Evolutionary conservation across 1,140 invertebrate species (phyloP).

Genomic region (Drosophila mayri): DNA sequence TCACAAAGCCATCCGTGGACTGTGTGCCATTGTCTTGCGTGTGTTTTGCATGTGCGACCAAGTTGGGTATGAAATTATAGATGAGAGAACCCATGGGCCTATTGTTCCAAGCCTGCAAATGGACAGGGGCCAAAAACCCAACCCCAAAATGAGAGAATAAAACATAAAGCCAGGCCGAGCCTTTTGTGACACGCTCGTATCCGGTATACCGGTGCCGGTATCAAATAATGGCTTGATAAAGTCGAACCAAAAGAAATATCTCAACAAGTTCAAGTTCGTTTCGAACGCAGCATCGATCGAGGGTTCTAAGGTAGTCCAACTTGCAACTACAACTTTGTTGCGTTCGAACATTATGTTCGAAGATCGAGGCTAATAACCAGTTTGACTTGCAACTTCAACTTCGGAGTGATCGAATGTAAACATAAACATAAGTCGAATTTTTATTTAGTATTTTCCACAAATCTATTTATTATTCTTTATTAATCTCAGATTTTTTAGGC

Average conservation of each 20-base stretch:
- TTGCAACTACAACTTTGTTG: slow-evolving; percentile 19
- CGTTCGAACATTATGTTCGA: neutral
- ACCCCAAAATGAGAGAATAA: slow-evolving; percentile 58
- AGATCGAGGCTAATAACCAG: slow-evolving; percentile 1
- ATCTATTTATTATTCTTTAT: neutral
- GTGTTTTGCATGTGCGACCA: slow-evolving; percentile 66
- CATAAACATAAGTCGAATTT: too few relatives aligned
- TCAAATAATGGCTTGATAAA: slow-evolving; percentile 69
- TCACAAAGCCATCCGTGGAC: slow-evolving; percentile 2
- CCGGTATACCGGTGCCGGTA: slow-evolving; percentile 74
- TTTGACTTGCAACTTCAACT: slow-evolving; percentile 1
- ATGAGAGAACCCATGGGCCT: slow-evolving; percentile 40
- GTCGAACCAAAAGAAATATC: neutral
- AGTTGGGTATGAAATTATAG: slow-evolving; percentile 61
- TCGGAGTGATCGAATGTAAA: neutral
- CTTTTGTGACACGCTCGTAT: slow-evolving; percentile 77
- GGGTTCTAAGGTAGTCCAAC: neutral
- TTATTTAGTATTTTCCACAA: too few relatives aligned
- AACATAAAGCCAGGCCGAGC: slow-evolving; percentile 39
- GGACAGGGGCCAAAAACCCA: slow-evolving; percentile 41
- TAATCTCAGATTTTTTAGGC: neutral
- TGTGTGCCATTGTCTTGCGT: slow-evolving; percentile 21
- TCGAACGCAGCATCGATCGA: slow-evolving; percentile 19
- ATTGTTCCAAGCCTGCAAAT: slow-evolving; percentile 60
- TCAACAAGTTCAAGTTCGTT: slow-evolving; percentile 33